Evolutionary conservation across 2,797 vertebrate species (phyloP).

Genomic region (Gymnothorax javanicus): DNA sequence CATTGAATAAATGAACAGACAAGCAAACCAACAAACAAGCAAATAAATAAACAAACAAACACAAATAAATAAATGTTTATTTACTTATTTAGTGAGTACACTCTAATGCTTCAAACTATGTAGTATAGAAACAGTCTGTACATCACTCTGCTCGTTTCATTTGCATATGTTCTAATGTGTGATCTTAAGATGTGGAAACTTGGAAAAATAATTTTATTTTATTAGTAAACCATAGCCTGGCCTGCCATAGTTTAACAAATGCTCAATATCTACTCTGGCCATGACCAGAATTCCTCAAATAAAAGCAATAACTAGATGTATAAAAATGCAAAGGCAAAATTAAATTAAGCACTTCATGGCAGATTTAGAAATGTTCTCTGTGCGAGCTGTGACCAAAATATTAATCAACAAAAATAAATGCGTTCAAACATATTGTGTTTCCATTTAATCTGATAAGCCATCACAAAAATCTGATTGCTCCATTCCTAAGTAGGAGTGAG

Average conservation of each 20-base stretch:
- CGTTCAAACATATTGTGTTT: background rate
- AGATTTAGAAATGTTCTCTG: background rate
- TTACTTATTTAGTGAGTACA: too few relatives aligned
- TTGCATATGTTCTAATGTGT: background rate
- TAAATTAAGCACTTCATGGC: background rate
- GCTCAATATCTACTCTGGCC: background rate
- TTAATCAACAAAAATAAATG: background rate
- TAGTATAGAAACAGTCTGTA: too few relatives aligned
- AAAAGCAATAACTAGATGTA: background rate
- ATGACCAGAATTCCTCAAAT: background rate
- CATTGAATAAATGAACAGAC: too few relatives aligned
- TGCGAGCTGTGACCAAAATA: background rate
- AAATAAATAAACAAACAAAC: too few relatives aligned
- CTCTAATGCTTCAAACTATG: too few relatives aligned
- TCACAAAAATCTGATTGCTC: background rate
- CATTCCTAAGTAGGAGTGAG: background rate
- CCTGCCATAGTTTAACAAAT: background rate
- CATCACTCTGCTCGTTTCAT: too few relatives aligned
- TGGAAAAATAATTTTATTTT: background rate
- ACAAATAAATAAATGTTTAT: too few relatives aligned
- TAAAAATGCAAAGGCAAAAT: background rate
- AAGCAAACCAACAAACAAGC: too few relatives aligned
- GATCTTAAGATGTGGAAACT: background rate
- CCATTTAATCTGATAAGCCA: background rate
- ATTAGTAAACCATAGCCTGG: too few relatives aligned